A percentile compares a stretch with the other conserved stretches of the same genome.
phyloP scores from a whole-genome alignment of 1,140 invertebrate species.

The Goniozus legneri region DNA sequence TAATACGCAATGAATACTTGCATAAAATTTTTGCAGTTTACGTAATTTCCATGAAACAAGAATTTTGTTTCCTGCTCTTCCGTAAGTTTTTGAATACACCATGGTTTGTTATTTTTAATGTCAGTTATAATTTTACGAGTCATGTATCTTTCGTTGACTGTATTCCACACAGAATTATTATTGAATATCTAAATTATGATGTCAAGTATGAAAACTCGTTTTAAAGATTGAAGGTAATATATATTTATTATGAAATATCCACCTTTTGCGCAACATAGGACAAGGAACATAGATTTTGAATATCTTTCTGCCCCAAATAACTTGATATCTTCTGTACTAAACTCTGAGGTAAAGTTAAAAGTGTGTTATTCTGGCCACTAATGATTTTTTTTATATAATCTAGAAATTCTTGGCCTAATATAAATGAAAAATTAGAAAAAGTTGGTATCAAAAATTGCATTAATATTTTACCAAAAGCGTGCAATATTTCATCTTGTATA shows the following conservation, averaged over 20 bases:
- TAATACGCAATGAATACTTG: no score
- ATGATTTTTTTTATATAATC: slow-evolving; percentile 24
- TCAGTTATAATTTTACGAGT: neutral
- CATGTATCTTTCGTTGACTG: slow-evolving; percentile 31
- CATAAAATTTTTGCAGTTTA: no score
- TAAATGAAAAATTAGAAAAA: slow-evolving; percentile 5
- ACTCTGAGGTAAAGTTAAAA: slow-evolving; percentile 30
- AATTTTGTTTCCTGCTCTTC: no score
- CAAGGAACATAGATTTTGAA: slow-evolving; percentile 35
- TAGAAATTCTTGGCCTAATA: neutral
- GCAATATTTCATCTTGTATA: slow-evolving; percentile 38
- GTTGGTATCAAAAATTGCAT: neutral
- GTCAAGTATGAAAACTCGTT: no score
- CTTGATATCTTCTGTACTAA: slow-evolving; percentile 29
- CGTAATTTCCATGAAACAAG: no score
- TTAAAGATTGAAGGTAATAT: no score
- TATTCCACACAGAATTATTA: slow-evolving; percentile 33
- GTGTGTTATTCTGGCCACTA: slow-evolving; percentile 10
- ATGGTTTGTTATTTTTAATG: slow-evolving; percentile 15
- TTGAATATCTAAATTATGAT: slow-evolving; percentile 38
- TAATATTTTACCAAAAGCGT: slow-evolving; percentile 39
- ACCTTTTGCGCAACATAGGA: slow-evolving; percentile 44
- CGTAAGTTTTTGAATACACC: no score
- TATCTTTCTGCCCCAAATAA: slow-evolving; percentile 36
- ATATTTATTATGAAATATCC: no score